These are phyloP conservation scores for Epinephelus fuscoguttatus DNA, from an alignment of 2,113 vertebrate genomes.

Conservation along the genomic window DNA sequence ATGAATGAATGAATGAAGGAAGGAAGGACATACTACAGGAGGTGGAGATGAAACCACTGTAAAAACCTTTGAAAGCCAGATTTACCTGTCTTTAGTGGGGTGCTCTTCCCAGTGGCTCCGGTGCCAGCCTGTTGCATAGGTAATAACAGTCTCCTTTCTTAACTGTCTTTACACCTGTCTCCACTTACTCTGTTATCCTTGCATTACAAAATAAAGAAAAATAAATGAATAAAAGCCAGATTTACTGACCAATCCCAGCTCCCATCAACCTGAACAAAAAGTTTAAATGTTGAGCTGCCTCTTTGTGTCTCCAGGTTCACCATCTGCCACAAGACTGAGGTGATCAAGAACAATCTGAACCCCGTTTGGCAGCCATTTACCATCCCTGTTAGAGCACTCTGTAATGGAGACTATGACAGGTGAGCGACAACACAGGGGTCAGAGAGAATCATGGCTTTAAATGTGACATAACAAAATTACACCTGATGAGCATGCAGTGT, in stretches of 20 bases:
- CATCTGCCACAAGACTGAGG: constrained; percentile 95
- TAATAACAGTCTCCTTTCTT: no score
- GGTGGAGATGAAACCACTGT: neutral
- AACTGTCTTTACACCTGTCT: neutral
- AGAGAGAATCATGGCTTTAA: neutral
- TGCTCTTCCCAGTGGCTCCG: no score
- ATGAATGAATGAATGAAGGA: no score
- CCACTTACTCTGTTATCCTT: no score
- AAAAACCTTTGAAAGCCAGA: neutral
- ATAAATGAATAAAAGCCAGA: neutral
- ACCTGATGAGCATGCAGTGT: neutral
- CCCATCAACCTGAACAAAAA: neutral
- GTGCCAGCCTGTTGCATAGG: no score
- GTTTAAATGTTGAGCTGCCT: neutral
- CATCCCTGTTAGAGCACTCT: constrained; percentile 91
- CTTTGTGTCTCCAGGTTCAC: constrained; percentile 87
- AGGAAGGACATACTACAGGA: neutral
- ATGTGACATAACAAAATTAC: neutral
- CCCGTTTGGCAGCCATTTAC: constrained; percentile 94
- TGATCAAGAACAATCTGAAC: constrained; percentile 94
- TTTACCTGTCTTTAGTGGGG: neutral
- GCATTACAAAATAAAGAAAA: no score
- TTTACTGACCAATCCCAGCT: neutral
- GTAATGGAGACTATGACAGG: constrained; percentile 95
- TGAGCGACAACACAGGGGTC: constrained; percentile 55